These are phyloP conservation scores for Myanophis thanlyinensis DNA, from an alignment of 2,113 vertebrate genomes.

Conservation along the genomic window DNA sequence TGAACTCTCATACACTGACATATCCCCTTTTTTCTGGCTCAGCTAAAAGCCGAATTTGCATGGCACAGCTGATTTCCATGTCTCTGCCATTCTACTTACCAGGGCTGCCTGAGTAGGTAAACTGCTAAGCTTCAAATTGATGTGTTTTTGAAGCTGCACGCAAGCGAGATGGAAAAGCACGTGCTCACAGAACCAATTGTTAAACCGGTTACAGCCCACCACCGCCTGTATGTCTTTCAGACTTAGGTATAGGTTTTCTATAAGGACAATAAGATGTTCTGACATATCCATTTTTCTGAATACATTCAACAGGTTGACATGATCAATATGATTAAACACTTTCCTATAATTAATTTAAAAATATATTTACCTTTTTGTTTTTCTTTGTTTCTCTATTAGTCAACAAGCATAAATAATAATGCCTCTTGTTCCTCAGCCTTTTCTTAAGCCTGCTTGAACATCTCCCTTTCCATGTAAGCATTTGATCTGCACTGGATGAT, in stretches of 20 bases:
- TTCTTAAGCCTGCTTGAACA: background rate
- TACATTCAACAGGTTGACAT: background rate
- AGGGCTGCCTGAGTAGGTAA: too few relatives aligned
- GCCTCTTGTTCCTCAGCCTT: background rate
- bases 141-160: too few relatives aligned
- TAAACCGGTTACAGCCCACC: too few relatives aligned
- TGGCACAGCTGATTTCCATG: too few relatives aligned
- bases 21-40: too few relatives aligned
- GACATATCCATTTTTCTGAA: background rate
- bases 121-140: too few relatives aligned
- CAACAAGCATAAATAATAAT: background rate
- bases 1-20: too few relatives aligned
- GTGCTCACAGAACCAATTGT: too few relatives aligned
- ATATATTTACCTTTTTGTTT: background rate
- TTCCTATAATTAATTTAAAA: background rate
- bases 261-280: background rate
- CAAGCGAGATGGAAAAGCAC: too few relatives aligned
- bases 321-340: background rate
- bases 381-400: background rate
- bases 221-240: background rate
- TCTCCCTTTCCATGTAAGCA: background rate
- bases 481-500: background rate
- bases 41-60: too few relatives aligned
- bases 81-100: too few relatives aligned
- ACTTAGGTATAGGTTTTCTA: background rate